Conservation (phyloP, 2,113 vertebrate genomes). For the Ibidorhyncha struthersii region DNA sequence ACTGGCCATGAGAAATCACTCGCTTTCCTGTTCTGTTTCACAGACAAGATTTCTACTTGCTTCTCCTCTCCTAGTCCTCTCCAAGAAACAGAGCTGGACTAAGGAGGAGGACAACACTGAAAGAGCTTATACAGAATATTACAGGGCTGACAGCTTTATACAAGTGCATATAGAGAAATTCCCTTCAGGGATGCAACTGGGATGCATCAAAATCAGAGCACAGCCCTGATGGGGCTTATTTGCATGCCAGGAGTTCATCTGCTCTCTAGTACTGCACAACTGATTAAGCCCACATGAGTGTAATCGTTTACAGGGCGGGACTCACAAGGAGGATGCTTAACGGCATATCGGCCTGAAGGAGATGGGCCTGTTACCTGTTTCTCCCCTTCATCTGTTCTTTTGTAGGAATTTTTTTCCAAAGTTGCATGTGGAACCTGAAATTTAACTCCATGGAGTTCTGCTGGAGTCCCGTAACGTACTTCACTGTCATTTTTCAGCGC, state of each 20-base stretch:
- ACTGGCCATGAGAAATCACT: background rate
- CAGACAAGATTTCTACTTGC: background rate
- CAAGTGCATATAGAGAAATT: background rate
- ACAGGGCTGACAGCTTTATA: background rate
- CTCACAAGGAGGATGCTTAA: background rate
- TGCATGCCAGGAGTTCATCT: background rate
- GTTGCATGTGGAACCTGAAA: constrained; percentile 74
- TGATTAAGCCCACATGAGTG: background rate
- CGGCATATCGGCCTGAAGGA: background rate
- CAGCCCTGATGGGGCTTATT: background rate
- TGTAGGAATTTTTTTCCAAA: constrained; percentile 79
- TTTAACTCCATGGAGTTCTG: constrained; percentile 77
- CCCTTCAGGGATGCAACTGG: background rate
- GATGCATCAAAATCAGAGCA: background rate
- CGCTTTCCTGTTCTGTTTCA: background rate
- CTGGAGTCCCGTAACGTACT: constrained; percentile 71
- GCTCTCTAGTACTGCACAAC: background rate
- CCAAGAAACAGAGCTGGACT: background rate
- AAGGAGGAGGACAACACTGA: background rate
- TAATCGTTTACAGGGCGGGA: background rate
- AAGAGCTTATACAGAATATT: background rate
- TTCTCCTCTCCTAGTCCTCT: background rate
- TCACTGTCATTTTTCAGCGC: constrained; percentile 85
- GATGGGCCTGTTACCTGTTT: constrained; percentile 78
- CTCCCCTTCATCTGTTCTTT: constrained; percentile 79